Conservation (phyloP, 2,888 invertebrate genomes). For the Epirrita christyi region DNA sequence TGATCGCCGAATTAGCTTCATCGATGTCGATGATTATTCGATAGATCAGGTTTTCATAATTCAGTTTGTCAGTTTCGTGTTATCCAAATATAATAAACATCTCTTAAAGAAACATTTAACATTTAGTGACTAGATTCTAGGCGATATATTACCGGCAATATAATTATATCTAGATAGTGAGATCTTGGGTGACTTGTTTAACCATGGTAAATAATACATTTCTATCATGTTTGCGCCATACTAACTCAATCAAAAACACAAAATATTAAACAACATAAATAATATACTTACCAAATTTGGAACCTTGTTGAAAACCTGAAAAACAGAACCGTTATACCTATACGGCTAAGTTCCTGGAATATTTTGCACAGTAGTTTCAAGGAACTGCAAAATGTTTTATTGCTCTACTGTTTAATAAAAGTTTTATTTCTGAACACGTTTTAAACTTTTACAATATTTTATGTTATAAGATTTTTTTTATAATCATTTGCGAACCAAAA, state of each 20-base stretch:
- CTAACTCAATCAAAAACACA: too few species aligned
- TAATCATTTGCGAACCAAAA: too few species aligned
- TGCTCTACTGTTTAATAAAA: neutral
- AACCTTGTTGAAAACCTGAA: neutral
- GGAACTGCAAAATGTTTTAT: neutral
- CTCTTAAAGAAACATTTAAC: neutral
- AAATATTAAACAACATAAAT: too few species aligned
- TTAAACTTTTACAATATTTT: too few species aligned
- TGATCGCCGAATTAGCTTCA: constrained; percentile 55
- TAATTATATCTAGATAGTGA: too few species aligned
- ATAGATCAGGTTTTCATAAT: constrained; percentile 14
- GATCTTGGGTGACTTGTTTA: too few species aligned
- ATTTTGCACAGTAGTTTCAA: neutral
- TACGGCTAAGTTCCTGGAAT: neutral
- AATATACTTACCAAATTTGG: neutral
- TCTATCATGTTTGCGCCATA: too few species aligned
- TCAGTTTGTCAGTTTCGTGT: neutral
- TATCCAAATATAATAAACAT: neutral
- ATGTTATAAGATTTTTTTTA: neutral
- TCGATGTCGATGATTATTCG: constrained; percentile 59
- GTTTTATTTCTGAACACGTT: neutral
- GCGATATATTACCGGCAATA: neutral
- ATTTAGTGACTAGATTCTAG: neutral
- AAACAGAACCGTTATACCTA: neutral
- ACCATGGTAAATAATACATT: too few species aligned